A percentile compares a stretch with the other conserved stretches of the same genome.
Conservation (phyloP, 2,888 invertebrate species). For the Blera fallax region DNA sequence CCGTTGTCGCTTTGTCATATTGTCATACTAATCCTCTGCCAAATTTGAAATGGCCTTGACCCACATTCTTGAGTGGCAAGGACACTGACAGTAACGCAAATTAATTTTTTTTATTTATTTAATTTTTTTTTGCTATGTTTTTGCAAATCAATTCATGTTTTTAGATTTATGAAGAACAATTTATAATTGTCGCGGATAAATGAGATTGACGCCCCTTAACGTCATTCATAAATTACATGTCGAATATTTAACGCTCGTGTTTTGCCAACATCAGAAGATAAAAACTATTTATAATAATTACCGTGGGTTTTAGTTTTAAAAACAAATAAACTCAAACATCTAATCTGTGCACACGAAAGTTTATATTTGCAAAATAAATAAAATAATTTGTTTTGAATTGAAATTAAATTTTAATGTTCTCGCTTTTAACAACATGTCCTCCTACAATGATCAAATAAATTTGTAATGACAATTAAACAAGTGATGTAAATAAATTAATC, state of each 20-base stretch:
- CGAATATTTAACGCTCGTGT: slow-evolving; percentile 27
- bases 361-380: neutral
- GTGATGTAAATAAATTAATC: neutral
- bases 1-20: slow-evolving; percentile 19
- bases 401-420: slow-evolving; percentile 16
- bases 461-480: neutral
- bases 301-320: neutral
- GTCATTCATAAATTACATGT: slow-evolving; percentile 36
- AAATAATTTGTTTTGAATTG: slow-evolving; percentile 23
- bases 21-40: slow-evolving; percentile 10
- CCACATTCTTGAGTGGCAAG: slow-evolving; percentile 69
- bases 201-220: slow-evolving; percentile 36
- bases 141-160: slow-evolving; percentile 40
- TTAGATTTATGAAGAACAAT: slow-evolving; percentile 9
- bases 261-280: slow-evolving; percentile 43
- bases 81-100: slow-evolving; percentile 54
- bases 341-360: neutral
- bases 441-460: neutral
- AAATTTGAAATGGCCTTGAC: slow-evolving; percentile 77
- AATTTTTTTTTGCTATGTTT: slow-evolving; percentile 6
- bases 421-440: slow-evolving; percentile 19
- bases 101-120: slow-evolving; percentile 34
- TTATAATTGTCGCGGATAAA: slow-evolving; percentile 9
- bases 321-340: slow-evolving; percentile 10
- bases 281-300: slow-evolving; percentile 48